Percentiles rank a stretch among this genome's conserved stretches.
phyloP scores from a whole-genome alignment of 2,888 invertebrate species.

The Cheilosia vulpina region DNA sequence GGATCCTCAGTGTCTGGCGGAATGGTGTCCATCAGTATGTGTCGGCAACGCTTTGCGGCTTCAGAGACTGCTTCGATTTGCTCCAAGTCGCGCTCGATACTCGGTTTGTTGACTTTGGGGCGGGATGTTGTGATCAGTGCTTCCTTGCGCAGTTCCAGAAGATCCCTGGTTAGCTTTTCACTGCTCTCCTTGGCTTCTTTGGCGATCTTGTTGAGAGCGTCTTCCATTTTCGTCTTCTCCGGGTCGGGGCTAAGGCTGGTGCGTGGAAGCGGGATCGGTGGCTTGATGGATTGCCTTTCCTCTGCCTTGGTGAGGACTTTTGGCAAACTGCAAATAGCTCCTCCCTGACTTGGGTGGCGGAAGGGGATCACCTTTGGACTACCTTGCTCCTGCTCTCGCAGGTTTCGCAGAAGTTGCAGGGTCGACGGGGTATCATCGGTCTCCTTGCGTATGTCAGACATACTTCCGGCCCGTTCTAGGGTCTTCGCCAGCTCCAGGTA shows the following conservation, averaged over 20 bases:
- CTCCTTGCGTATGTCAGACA: constrained; percentile 85
- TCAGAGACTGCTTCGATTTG: constrained; percentile 84
- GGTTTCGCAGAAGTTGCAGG: constrained; percentile 79
- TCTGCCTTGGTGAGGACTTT: constrained; percentile 78
- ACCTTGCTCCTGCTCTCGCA: constrained; percentile 80
- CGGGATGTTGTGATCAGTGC: constrained; percentile 80
- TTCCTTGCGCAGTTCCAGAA: constrained; percentile 85
- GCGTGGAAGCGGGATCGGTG: constrained; percentile 86
- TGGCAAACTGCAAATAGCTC: constrained; percentile 82
- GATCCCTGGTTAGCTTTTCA: constrained; percentile 88
- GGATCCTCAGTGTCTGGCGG: constrained; percentile 74
- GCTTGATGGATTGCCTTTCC: constrained; percentile 80
- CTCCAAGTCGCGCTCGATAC: constrained; percentile 80
- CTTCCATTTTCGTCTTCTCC: constrained; percentile 86
- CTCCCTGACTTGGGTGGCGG: constrained; percentile 82
- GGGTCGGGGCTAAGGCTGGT: constrained; percentile 84
- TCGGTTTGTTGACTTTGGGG: constrained; percentile 78
- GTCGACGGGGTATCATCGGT: constrained; percentile 80
- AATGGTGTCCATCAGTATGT: constrained; percentile 83
- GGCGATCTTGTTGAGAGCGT: constrained; percentile 89
- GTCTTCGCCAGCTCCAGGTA: constrained; percentile 85
- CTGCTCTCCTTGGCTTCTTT: constrained; percentile 91
- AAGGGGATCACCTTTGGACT: constrained; percentile 78
- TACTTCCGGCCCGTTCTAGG: constrained; percentile 87
- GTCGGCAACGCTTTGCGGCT: constrained; percentile 84